Evolutionary conservation across 2,113 vertebrate genomes (phyloP).

Genomic region (Lontra canadensis): DNA sequence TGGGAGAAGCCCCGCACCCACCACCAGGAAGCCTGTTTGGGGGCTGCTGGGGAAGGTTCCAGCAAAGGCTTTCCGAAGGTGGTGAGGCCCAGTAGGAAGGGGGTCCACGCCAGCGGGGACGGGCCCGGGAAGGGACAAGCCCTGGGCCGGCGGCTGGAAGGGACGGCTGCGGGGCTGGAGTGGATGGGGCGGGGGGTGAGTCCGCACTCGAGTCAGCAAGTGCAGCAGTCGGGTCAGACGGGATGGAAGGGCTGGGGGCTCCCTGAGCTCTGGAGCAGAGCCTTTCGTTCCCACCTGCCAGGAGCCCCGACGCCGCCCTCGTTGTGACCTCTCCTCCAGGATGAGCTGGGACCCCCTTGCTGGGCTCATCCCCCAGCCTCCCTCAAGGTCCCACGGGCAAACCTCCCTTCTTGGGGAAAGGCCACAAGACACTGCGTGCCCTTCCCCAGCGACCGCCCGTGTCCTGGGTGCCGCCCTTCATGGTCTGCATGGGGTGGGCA

Average conservation of each 20-base stretch:
- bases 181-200: not conserved
- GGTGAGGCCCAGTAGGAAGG: not conserved
- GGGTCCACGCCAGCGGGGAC: accelerated
- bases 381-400: not conserved
- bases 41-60: not conserved
- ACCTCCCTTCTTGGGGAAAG: not conserved
- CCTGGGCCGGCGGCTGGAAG: not conserved
- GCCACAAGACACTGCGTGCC: not conserved
- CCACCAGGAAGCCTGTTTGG: not conserved
- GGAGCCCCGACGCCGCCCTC: not conserved
- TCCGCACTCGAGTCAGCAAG: no score
- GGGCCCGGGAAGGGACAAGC: not conserved
- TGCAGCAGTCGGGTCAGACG: no score
- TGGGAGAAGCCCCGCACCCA: not conserved
- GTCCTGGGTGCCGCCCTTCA: not conserved
- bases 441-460: not conserved
- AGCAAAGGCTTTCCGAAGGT: not conserved
- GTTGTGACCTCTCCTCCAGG: not conserved
- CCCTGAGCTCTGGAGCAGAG: not conserved
- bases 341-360: not conserved
- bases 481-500: not conserved
- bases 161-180: not conserved
- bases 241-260: not conserved
- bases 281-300: not conserved
- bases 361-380: not conserved